Evolutionary conservation across 2,797 vertebrate species (phyloP), one percentile per base, ranked within the genome.

Genomic region (Clarias pachynema): DNA sequence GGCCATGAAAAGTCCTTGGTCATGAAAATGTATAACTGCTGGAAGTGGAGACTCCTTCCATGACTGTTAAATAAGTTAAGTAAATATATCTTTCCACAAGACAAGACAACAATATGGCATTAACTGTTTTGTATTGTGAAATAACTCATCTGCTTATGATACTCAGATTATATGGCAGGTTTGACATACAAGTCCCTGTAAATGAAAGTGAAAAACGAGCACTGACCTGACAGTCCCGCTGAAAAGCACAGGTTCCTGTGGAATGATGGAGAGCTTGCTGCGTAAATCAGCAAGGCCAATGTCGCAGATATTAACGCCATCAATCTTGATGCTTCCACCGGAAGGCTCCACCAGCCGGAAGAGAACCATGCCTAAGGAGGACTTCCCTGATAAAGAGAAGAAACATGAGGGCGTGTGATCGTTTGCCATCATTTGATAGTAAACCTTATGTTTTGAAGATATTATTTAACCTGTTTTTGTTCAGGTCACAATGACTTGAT

Each of bases 161-260:
- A 40, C 69, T 72, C 37, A 49, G 12, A 73, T 73, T 49, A 49
- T 49, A 1, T 44, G 9, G 37, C 20, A 0, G n/a, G 22, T 5
- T 24, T 1, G 34, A 49, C 24, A 73, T 26, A 49, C 18, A 16
- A 29, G 34, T 40, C 68, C 12, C 40, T 56, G 73, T 75, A 18
- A 29, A 56, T 56, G 44, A 56, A 2, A 1, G 7, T 53, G 1
- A 77, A n/a, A 12, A 89, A 12, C 2, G 69, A 68, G 14, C 31
- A 66, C 89, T 14, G 86, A 98, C 97, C 97, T 96, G 91, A 98
- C 95, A 0, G 97, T 97, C 66, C 97, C 97, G 31, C 96, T 96
- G 92, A 98, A 98, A 5, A 98, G 92, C 87, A 98, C 97, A 0
- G 97, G 97, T 87, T 98, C 97, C 89, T 98, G 97, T n/a, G 97